These are phyloP conservation scores for Drosophila lini DNA, from an alignment of 1,140 invertebrate genomes.

Conservation along the genomic window DNA sequence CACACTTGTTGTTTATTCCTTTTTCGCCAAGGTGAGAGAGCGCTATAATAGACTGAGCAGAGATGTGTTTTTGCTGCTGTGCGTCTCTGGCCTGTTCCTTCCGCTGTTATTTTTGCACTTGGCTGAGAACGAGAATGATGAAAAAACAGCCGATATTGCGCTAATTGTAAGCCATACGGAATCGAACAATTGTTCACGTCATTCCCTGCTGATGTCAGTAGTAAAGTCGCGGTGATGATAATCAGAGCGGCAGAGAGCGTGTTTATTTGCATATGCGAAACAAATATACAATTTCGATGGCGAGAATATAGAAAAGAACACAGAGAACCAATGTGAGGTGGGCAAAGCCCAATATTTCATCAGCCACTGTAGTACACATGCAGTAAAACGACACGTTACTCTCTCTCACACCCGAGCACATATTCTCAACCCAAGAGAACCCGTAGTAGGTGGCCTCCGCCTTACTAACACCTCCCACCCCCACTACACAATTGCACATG, in stretches of 20 bases:
- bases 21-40: constrained; percentile 35
- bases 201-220: constrained; percentile 42
- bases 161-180: constrained; percentile 58
- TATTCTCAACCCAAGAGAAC: neutral
- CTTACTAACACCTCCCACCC: constrained; percentile 8
- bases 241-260: constrained; percentile 24
- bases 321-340: constrained; percentile 1
- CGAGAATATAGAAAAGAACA: constrained; percentile 12
- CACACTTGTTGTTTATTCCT: constrained; percentile 37
- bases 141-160: constrained; percentile 74
- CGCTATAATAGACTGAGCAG: neutral
- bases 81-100: constrained; percentile 26
- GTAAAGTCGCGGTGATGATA: constrained; percentile 15
- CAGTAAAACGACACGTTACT: constrained; percentile 3
- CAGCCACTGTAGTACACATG: constrained; percentile 41
- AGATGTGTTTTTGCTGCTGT: constrained; percentile 15
- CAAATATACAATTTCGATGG: constrained; percentile 9
- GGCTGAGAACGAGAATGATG: constrained; percentile 61
- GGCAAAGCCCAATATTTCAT: constrained; percentile 47
- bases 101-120: constrained; percentile 41
- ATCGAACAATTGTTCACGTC: constrained; percentile 38
- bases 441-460: constrained; percentile 27
- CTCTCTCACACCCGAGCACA: neutral
- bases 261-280: constrained; percentile 25
- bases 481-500: constrained; percentile 24